Conservation (phyloP, 2,113 vertebrate genomes). For the Thamnophis sirtalis region DNA sequence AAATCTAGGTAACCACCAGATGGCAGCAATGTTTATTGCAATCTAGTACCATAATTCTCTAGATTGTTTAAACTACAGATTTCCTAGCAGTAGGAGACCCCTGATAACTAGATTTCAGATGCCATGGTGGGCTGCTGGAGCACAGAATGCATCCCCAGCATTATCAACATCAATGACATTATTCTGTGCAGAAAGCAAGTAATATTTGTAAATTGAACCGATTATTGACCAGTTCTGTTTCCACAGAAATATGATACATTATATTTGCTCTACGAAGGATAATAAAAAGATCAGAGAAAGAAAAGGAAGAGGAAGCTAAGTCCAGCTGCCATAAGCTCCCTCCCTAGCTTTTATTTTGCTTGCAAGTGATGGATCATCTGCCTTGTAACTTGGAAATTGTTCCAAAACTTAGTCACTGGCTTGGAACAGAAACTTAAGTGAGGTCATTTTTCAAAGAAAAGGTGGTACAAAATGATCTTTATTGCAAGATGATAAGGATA, state of each 20-base stretch:
- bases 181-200: background rate
- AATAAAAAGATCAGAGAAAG: background rate
- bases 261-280: background rate
- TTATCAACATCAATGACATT: background rate
- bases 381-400: background rate
- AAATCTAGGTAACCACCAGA: background rate
- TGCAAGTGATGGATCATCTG: background rate
- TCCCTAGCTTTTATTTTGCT: background rate
- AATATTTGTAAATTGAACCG: background rate
- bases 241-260: background rate
- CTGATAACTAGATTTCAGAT: background rate
- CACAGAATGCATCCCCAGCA: background rate
- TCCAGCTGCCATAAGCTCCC: constrained; percentile 1
- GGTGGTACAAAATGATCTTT: background rate
- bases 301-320: background rate
- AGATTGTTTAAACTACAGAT: background rate
- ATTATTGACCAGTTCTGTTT: background rate
- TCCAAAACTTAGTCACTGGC: constrained; percentile 3
- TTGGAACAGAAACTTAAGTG: background rate
- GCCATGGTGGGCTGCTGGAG: background rate
- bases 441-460: background rate
- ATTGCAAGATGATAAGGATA: background rate
- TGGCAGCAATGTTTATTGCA: background rate
- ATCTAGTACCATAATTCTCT: background rate
- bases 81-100: background rate